Evolutionary conservation across 2,888 invertebrate species (phyloP), one percentile per base, ranked within the genome.

Genomic region (Sarcophaga variegata): DNA sequence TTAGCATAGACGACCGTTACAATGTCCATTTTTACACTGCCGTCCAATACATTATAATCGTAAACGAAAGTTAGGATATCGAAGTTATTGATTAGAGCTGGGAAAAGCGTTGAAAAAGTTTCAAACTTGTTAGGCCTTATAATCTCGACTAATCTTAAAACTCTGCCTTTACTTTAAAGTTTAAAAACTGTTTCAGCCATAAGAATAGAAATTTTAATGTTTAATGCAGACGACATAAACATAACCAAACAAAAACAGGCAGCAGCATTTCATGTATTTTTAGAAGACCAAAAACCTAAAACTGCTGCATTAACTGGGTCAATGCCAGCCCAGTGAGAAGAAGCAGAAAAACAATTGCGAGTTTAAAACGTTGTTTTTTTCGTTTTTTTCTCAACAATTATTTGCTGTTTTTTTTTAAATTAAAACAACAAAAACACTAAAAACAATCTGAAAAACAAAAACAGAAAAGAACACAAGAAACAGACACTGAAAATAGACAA

Each of bases 281-380:
- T 69, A 20, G 75, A 54, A 54, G 12, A 54, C 12, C 4, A 76
- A 69, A 45, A 70, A 66, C 14, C 49, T 11, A 81, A 75, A 81
- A 76, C 62, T 72, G 80, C 62, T 72, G 80, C 71, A 71, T 67
- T 49, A 87, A 87, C 71, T 87, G 84, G 87, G 87, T 87, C 87
- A 87, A 87, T 87, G 87, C 76, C 87, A 87, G 76, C 72, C n/a
- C 22, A 69, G 47, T 77, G 59, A 71, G 60, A 84, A 27, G 37
- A 12, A 66, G 66, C 27, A 66, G 17, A 27, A 66, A 27, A 27
- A 37, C 66, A 67, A 74, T 66, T 81, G 74, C 67, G 81, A 67
- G 59, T 63, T 20, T 22, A 70, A 81, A 81, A 22, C 45, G 37
- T 76, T 69, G 4, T n/a, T 47, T 14, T 54, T 54, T 54, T 54